These are phyloP conservation scores for Pseudomyrmex flavicornis DNA, from an alignment of 1,140 invertebrate species.

Conservation along the genomic window DNA sequence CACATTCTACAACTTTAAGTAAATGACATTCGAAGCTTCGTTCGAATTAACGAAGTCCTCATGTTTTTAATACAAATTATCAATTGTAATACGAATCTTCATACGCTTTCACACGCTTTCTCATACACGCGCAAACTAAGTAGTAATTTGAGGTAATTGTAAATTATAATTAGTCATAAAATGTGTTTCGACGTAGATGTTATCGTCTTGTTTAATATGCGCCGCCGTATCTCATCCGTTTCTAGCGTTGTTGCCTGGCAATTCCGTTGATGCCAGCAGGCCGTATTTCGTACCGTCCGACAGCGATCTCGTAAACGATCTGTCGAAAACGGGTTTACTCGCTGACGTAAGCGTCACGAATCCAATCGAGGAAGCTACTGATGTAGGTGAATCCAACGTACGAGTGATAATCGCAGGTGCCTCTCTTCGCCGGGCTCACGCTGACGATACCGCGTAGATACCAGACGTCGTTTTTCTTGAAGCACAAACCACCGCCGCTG, in stretches of 20 bases:
- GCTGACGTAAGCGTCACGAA: slow-evolving; percentile 52
- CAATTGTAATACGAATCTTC: too few species aligned
- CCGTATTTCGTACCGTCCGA: neutral
- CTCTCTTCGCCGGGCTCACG: slow-evolving; percentile 65
- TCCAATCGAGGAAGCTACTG: slow-evolving; percentile 73
- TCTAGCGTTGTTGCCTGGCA: slow-evolving; percentile 1
- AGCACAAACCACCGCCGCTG: slow-evolving; percentile 78
- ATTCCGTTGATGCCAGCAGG: slow-evolving; percentile 19
- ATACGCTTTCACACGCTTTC: too few species aligned
- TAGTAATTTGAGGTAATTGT: too few species aligned
- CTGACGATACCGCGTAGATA: slow-evolving; percentile 79
- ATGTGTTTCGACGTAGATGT: neutral
- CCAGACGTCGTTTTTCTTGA: slow-evolving; percentile 66
- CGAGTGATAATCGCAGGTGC: slow-evolving; percentile 72
- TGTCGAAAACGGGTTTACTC: slow-evolving; percentile 25
- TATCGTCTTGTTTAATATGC: neutral
- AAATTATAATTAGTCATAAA: too few species aligned
- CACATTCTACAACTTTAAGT: too few species aligned
- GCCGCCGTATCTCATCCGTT: neutral
- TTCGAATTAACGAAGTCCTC: too few species aligned
- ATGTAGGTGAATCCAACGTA: slow-evolving; percentile 76
- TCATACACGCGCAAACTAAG: too few species aligned
- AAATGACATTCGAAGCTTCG: too few species aligned
- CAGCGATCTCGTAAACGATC: neutral
- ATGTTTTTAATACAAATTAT: too few species aligned